Conservation (phyloP, 2,888 invertebrate species). For the Lycia hirtaria region DNA sequence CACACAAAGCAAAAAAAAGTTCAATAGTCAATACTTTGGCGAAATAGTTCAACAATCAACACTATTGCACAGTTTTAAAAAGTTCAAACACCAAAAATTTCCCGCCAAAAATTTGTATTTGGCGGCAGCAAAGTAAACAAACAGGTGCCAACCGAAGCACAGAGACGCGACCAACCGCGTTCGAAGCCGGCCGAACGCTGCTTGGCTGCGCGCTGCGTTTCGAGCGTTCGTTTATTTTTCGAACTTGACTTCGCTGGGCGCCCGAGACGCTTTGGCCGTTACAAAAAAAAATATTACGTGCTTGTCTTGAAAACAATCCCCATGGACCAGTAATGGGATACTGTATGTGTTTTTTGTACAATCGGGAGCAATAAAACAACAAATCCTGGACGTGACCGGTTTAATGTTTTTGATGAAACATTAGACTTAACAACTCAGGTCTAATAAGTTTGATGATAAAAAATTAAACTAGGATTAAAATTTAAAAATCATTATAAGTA, state of each 20-base stretch:
- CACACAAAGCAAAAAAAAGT: constrained; percentile 12
- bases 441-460: neutral
- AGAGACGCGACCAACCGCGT: constrained; percentile 70
- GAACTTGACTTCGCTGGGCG: constrained; percentile 54
- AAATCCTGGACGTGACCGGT: constrained; percentile 38
- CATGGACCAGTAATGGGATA: constrained; percentile 46
- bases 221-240: constrained; percentile 73
- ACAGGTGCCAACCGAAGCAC: constrained; percentile 32
- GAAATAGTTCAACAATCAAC: constrained; percentile 22
- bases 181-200: constrained; percentile 78
- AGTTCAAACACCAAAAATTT: constrained; percentile 51
- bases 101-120: constrained; percentile 69
- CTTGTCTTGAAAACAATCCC: constrained; percentile 50
- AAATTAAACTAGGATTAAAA: no score
- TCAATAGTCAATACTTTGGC: constrained; percentile 16
- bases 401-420: constrained; percentile 39
- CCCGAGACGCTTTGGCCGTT: constrained; percentile 50
- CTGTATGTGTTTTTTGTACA: constrained; percentile 37
- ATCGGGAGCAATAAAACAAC: constrained; percentile 42
- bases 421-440: neutral
- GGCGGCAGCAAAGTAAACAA: constrained; percentile 41
- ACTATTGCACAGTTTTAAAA: constrained; percentile 21
- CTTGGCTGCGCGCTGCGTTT: neutral
- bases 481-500: no score
- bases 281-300: constrained; percentile 54